A percentile compares a stretch with the other conserved stretches of the same genome.
These are phyloP conservation scores for Piprites chloris DNA, from an alignment of 2,113 vertebrate species.

Conservation along the genomic window DNA sequence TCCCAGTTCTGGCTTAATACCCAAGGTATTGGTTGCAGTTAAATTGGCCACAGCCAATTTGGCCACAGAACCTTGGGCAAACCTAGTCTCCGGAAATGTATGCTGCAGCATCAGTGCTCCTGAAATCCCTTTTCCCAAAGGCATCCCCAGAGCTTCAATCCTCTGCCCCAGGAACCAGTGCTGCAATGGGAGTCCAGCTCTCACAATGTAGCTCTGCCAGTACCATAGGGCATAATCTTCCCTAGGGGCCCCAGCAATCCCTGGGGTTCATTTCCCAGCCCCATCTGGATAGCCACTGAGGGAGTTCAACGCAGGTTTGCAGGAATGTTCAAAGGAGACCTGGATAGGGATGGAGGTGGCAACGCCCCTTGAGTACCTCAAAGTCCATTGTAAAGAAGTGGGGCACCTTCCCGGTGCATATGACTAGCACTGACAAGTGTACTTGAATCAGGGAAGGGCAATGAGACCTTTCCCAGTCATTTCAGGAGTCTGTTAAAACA, in stretches of 20 bases:
- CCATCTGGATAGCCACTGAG: neutral
- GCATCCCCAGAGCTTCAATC: neutral
- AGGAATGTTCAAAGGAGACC: neutral
- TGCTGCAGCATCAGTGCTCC: neutral
- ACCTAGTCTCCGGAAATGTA: neutral
- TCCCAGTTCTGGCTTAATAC: neutral
- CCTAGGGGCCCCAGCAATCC: neutral
- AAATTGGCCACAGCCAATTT: neutral
- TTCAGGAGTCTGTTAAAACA: neutral
- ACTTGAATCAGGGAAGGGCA: neutral
- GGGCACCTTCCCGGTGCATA: accelerated
- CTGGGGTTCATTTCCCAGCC: neutral
- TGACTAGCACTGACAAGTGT: neutral
- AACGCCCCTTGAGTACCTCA: neutral
- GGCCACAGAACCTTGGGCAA: neutral
- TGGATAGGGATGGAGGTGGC: neutral
- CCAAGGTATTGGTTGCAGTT: neutral
- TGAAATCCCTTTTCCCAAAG: neutral
- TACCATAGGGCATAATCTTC: accelerated
- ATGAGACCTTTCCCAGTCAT: neutral
- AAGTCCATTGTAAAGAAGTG: neutral
- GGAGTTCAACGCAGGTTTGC: neutral
- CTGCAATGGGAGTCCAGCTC: neutral
- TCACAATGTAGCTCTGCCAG: accelerated
- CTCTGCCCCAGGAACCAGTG: neutral